phyloP scores from a whole-genome alignment of 1,140 invertebrate species.

The Penaeus vannamei region DNA sequence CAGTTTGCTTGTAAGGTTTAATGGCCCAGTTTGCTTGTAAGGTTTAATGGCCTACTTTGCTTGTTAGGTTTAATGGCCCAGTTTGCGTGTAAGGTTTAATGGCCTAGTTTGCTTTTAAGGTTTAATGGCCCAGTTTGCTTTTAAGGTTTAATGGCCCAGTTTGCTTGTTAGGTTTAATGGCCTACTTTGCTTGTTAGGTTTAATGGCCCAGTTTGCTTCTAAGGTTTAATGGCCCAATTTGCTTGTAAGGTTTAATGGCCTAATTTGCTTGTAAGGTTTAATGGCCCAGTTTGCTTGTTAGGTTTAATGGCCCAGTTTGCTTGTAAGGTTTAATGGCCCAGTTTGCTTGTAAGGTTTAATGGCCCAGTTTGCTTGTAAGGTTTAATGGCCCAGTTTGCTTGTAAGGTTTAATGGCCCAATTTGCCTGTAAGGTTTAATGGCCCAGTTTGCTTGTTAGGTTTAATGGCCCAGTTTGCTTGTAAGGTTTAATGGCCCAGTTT shows the following conservation, averaged over 20 bases:
- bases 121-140: neutral
- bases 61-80: constrained; percentile 69
- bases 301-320: too few species aligned
- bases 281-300: neutral
- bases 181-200: too few species aligned
- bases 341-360: constrained; percentile 73
- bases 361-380: constrained; percentile 73
- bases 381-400: neutral
- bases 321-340: constrained; percentile 74
- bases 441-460: too few species aligned
- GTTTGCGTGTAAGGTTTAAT: constrained; percentile 73
- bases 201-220: constrained; percentile 69
- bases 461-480: too few species aligned
- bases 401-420: too few species aligned
- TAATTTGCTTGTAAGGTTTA: constrained; percentile 78
- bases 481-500: constrained; percentile 68
- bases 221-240: constrained; percentile 68
- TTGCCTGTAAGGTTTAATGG: constrained; percentile 76
- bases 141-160: constrained; percentile 71
- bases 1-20: constrained; percentile 73
- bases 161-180: too few species aligned
- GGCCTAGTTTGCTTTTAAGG: constrained; percentile 71
- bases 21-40: neutral
- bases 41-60: too few species aligned
- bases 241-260: too few species aligned